Base-by-base conservation (phyloP, 2,113 vertebrate species). In the Silurus meridionalis region DNA sequence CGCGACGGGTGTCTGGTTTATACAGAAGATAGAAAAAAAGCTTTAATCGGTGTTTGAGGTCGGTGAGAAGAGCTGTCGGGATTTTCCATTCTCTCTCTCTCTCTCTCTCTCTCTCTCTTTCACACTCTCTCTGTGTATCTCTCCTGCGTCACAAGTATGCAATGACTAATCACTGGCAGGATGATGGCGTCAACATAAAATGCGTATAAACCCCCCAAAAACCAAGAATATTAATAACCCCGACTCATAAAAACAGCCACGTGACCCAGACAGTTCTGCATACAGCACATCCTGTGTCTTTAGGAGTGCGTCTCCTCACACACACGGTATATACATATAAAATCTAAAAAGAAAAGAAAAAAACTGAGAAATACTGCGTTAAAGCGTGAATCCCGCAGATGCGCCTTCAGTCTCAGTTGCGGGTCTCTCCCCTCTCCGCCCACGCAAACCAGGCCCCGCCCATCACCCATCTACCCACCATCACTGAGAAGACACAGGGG, bases 391-490 rank as follows among this genome's bases (percentile, higher is more conserved):
- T 55, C 67, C 57, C 82, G 66, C 75, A 85, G 88, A 85, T 93
- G 93, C 87, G 91, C 58, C 55, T 63, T 92, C 89, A 94, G 93
- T 94, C 37, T 37, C 37, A 37, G 37, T 37, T 37, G 95, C 95
- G 93, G 96, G 94, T 93, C 92, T 93, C 92, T 93, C 90, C 91
- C 80, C 85, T 80, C 79, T 88, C 82, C 88, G 66, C 85, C 91
- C 87, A 91, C 89, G 80, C 87, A 83, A 89, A 58, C 66, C 66
- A 84, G 71, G 87, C 74, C 83, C 83, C 77, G 64, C 64, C 84
- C 83, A 67, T 55, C 69, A 83, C 87, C 83, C 85, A 85, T 37
- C 37, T 37, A 37, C 60, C 79, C n/a, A 79, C 84, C 84, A 78
- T 50, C 82, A 84, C 55, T 87, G 87, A 89, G 72, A 91, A 87